Base-by-base conservation (phyloP, 2,797 vertebrate genomes). In the Tapirus indicus region DNA sequence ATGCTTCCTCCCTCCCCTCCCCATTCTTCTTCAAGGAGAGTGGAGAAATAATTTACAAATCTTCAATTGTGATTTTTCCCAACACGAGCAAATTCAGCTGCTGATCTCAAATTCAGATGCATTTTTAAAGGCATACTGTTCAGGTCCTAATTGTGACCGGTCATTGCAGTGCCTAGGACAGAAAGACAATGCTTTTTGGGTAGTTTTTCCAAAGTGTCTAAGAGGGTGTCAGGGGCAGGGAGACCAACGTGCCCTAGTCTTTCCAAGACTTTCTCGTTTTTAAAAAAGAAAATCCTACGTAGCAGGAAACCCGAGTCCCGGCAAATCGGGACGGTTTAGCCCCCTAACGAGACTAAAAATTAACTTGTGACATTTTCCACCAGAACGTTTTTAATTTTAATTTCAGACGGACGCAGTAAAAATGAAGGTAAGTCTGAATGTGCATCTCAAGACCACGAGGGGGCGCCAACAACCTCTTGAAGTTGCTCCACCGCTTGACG, bases 381-480 rank as follows among this genome's bases (percentile, higher is more conserved):
- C 47, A 25, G 58, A 87, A 60, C 14, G 29, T 58, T 38, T 38
- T 38, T 38, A 38, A 38, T 38, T 38, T 38, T 38, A 38, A 38
- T 38, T 38, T 38, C 38, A 7, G 10, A 25, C 10, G 9, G 54
- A 25, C 1, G 0, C 4, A 21, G 23, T 62, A 4, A 11, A 25
- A 35, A 17, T 5, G 4, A 14, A 41, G 12, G 0, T 7, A 8
- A 16, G 25, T 44, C 23, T 21, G 78, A n/a, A 47, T 10, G 54
- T 85, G 27, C 84, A 44, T 13, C 16, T 52, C 11, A 10, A 1
- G 38, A 8, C 78, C 97, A 97, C 86, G 16, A 97, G 96, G 47
- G 89, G 89, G 79, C 25, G 41, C 88, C 64, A 64, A 6, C 20
- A 66, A 44, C 72, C 52, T 68, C 80, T 60, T 44, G 23, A 52